Evolutionary conservation across 2,888 invertebrate genomes (phyloP), one percentile per base, ranked within the genome.

Genomic region (Ochropacha duplaris): DNA sequence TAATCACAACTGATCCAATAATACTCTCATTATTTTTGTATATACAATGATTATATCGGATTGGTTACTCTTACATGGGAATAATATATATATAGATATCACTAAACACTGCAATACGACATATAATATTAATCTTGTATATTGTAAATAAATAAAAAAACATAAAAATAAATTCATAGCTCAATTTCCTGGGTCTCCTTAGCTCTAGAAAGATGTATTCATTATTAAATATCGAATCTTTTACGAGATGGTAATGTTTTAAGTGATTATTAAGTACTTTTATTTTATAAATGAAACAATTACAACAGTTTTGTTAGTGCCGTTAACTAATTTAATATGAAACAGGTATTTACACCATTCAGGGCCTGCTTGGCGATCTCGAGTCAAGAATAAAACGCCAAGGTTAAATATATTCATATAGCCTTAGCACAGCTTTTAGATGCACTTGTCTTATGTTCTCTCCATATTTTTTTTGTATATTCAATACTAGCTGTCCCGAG

Each of bases 291-390:
- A 52, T 28, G 50, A 50, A 19, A 39, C 14, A 2, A 31, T 31
- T 12, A 44, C 3, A 28, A 39, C 52, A 50, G 56, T 65, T 68
- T 71, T 79, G 83, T 86, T 88, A 88, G 87, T 88, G 71, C 86
- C 81, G 85, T 88, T 88, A 87, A 90, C 84, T 82, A 86, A 75
- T 89, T 89, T 87, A 84, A 91, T 90, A 81, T 90, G 89, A 88
- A 88, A 90, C 90, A 90, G 91, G 90, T 90, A 82, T 90, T 91
- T 90, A 86, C 90, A 88, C 83, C 85, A 90, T 90, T 88, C 91
- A 92, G 91, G 90, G 76, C 86, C 90, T 88, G 90, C 82, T 90
- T 86, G 88, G 89, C 81, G 91, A 88, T 87, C 89, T 92, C 91
- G 88, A 90, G 88, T 89, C 91, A 85, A 86, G 88, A 91, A 84